These are phyloP conservation scores for Sciaenops ocellatus DNA, from an alignment of 2,797 vertebrate species.

Conservation along the genomic window DNA sequence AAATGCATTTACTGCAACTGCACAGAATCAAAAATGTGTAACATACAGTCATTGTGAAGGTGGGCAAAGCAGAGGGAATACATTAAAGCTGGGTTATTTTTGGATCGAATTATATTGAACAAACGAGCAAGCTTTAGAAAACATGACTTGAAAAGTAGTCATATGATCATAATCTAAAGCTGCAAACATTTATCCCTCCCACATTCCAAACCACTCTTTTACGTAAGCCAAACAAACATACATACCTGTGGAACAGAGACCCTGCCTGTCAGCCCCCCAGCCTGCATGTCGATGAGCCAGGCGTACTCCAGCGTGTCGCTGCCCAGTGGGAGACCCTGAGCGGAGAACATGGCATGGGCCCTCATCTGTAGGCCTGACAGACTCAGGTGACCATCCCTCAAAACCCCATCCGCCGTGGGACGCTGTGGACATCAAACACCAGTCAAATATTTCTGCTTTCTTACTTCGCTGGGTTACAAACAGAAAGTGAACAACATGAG, in stretches of 20 bases:
- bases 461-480: neutral
- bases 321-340: conserved; percentile 92
- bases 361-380: conserved; percentile 96
- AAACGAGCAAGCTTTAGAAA: conserved; percentile 1
- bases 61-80: conserved; percentile 1
- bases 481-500: neutral
- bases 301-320: conserved; percentile 96
- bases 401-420: conserved; percentile 91
- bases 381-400: conserved; percentile 95
- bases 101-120: neutral
- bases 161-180: conserved; percentile 2
- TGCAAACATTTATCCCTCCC: neutral
- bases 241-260: conserved; percentile 95
- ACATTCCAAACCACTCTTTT: neutral
- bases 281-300: conserved; percentile 97
- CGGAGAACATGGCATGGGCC: conserved; percentile 98
- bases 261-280: conserved; percentile 93
- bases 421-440: conserved; percentile 81
- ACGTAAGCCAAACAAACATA: conserved; percentile 13
- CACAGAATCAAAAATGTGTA: neutral
- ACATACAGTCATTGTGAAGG: neutral
- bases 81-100: neutral
- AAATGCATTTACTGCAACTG: neutral
- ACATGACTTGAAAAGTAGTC: neutral
- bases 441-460: neutral